Percentiles rank a stretch among this genome's conserved stretches.
Evolutionary conservation across 2,113 vertebrate genomes (phyloP).

Genomic region (Melanerpes formicivorus): DNA sequence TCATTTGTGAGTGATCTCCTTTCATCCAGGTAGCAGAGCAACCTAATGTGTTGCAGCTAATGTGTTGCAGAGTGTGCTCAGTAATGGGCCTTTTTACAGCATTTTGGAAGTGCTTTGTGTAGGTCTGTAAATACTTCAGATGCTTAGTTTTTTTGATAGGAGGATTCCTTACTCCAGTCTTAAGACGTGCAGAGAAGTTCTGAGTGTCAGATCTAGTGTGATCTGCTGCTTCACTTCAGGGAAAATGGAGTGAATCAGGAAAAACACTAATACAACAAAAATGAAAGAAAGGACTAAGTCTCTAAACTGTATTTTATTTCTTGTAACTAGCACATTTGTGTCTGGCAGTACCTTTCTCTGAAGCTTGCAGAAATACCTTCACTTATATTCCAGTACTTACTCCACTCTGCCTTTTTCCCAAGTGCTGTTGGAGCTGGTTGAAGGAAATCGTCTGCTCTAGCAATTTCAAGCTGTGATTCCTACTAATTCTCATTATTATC

Average conservation of each 20-base stretch:
- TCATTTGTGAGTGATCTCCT: neutral
- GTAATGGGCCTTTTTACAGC: neutral
- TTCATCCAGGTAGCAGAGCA: neutral
- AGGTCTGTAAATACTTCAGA: neutral
- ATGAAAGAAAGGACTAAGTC: neutral
- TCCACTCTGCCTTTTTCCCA: neutral
- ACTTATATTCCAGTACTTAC: neutral
- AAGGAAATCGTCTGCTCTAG: neutral
- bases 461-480: neutral
- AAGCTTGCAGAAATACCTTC: neutral
- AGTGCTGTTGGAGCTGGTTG: neutral
- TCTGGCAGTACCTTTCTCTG: neutral
- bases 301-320: neutral
- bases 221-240: neutral
- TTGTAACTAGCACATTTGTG: neutral
- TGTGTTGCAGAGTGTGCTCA: neutral
- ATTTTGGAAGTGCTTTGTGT: neutral
- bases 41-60: neutral
- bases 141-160: neutral
- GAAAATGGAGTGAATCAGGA: neutral
- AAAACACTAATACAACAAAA: neutral
- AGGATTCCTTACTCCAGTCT: neutral
- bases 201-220: neutral
- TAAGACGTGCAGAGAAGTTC: neutral
- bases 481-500: neutral